Evolutionary conservation across 2,888 invertebrate genomes (phyloP), one percentile per base, ranked within the genome.

Genomic region (Spisula subtruncata): DNA sequence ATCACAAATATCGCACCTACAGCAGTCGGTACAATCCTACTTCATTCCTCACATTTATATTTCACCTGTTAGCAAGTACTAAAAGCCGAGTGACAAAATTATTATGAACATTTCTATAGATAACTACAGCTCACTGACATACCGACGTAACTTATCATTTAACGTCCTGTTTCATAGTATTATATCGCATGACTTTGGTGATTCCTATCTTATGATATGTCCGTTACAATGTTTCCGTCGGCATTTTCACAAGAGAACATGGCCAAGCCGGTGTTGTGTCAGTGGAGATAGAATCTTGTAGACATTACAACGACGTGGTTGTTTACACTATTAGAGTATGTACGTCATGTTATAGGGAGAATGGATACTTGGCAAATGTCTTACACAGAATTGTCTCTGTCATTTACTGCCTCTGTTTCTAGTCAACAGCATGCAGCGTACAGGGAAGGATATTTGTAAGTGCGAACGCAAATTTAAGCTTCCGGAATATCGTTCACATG

Each of bases 191-290:
- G 32, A 41, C 35, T n/a, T 79, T 41, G 46, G 35, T 8, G 85
- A 85, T 85, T 54, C 0, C 29, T 75, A 84, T 84, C 84, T 79
- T n/a, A 41, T 29, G 85, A 85, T 85, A 54, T 54, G 56, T 79
- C 25, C 4, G 29, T 10, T 79, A 85, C 85, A 80, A 56, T 85
- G 85, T 85, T 80, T 54, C 85, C 85, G 85, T 85, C 85, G 85
- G 46, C 51, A 80, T 85, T 85, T 54, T 20, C 85, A 46, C 80
- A 85, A 80, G 80, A 85, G 79, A 85, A 85, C 85, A 85, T 80
- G 85, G 85, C 35, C 80, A 66, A 85, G 60, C 35, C 35, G 35
- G 85, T 85, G 88, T 85, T 75, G 82, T 85, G 82, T 88, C 87
- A 84, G 32, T 25, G 25, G 12, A 32, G 87, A 88, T 88, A 88